Conservation (phyloP, 2,888 invertebrate genomes). For the Tridacna crocea region DNA sequence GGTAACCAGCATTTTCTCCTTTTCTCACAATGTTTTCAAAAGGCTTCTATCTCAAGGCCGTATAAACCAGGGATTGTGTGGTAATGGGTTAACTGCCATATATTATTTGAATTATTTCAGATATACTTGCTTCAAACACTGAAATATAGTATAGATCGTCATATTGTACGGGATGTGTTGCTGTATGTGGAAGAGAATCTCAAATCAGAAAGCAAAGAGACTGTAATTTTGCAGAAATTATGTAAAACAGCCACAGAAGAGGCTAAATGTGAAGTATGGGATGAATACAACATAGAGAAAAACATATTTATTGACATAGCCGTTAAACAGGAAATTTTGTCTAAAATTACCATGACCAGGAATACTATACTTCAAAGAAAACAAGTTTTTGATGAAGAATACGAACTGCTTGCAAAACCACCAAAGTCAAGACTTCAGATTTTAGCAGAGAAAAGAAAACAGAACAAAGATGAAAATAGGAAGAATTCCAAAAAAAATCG, state of each 20-base stretch:
- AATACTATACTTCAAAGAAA: conserved; percentile 27
- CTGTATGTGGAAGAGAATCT: conserved; percentile 3
- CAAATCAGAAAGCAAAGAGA: conserved; percentile 9
- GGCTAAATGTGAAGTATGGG: conserved; percentile 48
- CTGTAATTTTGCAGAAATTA: conserved; percentile 26
- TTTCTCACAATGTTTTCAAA: background rate
- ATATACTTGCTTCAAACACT: conserved; percentile 14
- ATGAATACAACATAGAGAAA: conserved; percentile 31
- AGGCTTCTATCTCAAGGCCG: background rate
- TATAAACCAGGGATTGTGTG: too few relatives aligned
- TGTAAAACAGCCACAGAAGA: conserved; percentile 31
- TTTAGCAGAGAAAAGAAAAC: conserved; percentile 40
- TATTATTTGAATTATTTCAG: background rate
- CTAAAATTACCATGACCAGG: conserved; percentile 14
- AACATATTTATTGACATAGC: conserved; percentile 35
- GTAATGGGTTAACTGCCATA: too few relatives aligned
- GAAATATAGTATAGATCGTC: background rate
- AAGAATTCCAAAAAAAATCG: conserved; percentile 14
- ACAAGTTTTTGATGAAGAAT: conserved; percentile 28
- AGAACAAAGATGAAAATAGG: background rate
- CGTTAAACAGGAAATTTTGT: conserved; percentile 36
- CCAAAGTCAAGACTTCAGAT: conserved; percentile 50
- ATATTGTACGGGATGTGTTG: background rate
- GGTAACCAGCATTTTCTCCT: background rate
- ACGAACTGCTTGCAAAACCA: conserved; percentile 40